A percentile compares a stretch with the other conserved stretches of the same genome.
Conservation (phyloP, 2,113 vertebrate genomes). For the Chaetodon auriga region DNA sequence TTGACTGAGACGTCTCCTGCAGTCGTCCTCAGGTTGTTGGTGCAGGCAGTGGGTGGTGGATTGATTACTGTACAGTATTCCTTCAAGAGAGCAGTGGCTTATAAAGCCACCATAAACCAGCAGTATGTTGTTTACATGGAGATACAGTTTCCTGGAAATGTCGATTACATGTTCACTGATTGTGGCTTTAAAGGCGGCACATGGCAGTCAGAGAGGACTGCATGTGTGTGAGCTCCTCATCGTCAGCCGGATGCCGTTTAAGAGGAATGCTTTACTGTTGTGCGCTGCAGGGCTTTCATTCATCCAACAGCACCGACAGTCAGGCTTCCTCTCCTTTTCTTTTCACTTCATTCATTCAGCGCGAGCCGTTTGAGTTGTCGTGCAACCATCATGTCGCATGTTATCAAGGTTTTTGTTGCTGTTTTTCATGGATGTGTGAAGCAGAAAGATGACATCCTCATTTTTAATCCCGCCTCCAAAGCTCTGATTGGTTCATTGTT, state of each 20-base stretch:
- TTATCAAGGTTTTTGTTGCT: too few species aligned
- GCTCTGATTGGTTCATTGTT: neutral
- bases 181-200: neutral
- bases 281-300: neutral
- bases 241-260: neutral
- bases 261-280: neutral
- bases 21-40: constrained; percentile 48
- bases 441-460: neutral
- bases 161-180: neutral
- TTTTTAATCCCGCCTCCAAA: neutral
- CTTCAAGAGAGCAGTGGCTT: constrained; percentile 24
- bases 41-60: constrained; percentile 43
- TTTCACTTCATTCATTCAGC: neutral
- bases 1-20: constrained; percentile 61
- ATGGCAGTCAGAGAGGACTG: neutral
- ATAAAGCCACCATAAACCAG: constrained; percentile 27
- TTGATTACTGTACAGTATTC: constrained; percentile 52
- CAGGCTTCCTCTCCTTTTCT: neutral
- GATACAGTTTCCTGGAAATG: neutral
- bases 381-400: too few species aligned
- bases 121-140: constrained; percentile 20
- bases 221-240: neutral
- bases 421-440: too few species aligned
- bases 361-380: too few species aligned
- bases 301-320: too few species aligned